Evolutionary conservation across 2,888 invertebrate species (phyloP), one percentile per base, ranked within the genome.

Genomic region (Desoria tigrina): DNA sequence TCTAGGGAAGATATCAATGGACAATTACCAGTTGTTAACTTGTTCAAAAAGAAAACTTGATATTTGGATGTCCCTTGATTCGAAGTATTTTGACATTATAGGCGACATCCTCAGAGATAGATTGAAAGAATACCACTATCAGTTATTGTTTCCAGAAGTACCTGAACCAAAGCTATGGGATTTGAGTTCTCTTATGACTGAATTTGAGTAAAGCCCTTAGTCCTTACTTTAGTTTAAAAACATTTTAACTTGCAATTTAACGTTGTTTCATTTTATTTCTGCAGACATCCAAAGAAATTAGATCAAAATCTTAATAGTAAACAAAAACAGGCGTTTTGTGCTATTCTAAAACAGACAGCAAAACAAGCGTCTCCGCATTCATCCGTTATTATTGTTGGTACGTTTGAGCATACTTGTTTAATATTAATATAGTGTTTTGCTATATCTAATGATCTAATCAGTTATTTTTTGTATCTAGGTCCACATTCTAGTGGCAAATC

Each of bases 401-500:
- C n/a, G n/a, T n/a, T n/a, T n/a, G n/a, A n/a, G n/a, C n/a, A n/a
- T n/a, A n/a, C n/a, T n/a, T n/a, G n/a, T n/a, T n/a, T n/a, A n/a
- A n/a, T n/a, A n/a, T n/a, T n/a, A n/a, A n/a, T n/a, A n/a, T n/a
- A n/a, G n/a, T n/a, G n/a, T n/a, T n/a, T n/a, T n/a, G n/a, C n/a
- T n/a, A n/a, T n/a, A n/a, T n/a, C n/a, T n/a, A n/a, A n/a, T n/a
- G n/a, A n/a, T n/a, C n/a, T n/a, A n/a, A n/a, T n/a, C n/a, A n/a
- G n/a, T n/a, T n/a, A n/a, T n/a, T n/a, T n/a, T n/a, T n/a, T n/a
- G n/a, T n/a, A n/a, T 74, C 14, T 65, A 80, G 81, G 90, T 2
- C 91, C 92, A 0, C 92, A 89, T 79, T 92, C 91, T n/a, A 92
- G 91, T 0, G 92, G 92, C 0, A 92, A 92, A 79, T 92, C 92